Evolutionary conservation across 2,888 invertebrate genomes (phyloP), one percentile per base, ranked within the genome.

Genomic region (Sphaerophoria taeniata): DNA sequence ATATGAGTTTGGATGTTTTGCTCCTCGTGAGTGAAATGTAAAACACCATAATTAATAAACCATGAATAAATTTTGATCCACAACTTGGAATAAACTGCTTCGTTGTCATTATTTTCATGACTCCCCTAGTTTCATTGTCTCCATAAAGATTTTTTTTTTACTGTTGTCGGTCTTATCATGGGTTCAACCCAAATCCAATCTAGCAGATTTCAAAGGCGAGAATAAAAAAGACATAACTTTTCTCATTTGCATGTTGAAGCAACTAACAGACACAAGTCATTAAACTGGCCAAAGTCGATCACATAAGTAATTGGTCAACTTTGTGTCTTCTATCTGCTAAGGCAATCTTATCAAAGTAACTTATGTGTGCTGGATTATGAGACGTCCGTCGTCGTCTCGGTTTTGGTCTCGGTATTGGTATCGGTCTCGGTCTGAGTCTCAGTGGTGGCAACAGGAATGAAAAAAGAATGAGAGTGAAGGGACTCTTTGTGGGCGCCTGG

Each of bases 41-140:
- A 80, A 81, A 81, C 85, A 77, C 81, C 70, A 81, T 85, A 85
- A 85, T 85, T 85, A 85, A 81, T 85, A 81, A 85, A 81, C 81
- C 77, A 85, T 85, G 85, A 85, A 85, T 81, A 85, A 85, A 85
- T 85, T 77, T 85, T 80, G 80, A 51, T 77, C 77, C 73, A 34
- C 31, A 70, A 73, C 70, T 81, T 72, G 70, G 70, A 81, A n/a
- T n/a, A n/a, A 81, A 77, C 58, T 69, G 76, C 81, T 73, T 76
- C 56, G 69, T 65, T 74, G 58, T 76, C 80, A 69, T 75, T 71
- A 69, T 63, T 58, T 61, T 49, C 65, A 49, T 67, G 9, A 49
- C 53, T 43, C 16, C 16, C 53, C 34, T 6, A 33, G 14, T 33
- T 47, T 58, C 36, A 11, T 43, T 11, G 43, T 9, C 9, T 3